phyloP scores from a whole-genome alignment of 1,140 invertebrate genomes.

The Lysiphlebus fabarum region DNA sequence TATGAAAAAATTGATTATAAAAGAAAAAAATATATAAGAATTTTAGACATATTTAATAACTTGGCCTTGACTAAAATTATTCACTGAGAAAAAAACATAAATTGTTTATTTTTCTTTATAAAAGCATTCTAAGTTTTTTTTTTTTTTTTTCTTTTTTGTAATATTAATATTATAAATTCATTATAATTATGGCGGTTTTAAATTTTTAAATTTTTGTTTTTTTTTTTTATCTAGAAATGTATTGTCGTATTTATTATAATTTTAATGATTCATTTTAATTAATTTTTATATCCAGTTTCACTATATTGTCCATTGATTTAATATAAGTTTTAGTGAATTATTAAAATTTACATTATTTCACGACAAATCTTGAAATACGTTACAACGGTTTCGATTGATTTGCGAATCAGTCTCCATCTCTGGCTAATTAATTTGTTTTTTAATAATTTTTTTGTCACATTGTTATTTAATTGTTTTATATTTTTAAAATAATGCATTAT shows the following conservation, averaged over 20 bases:
- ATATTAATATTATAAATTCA: too few species aligned
- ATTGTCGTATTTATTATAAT: slow-evolving; percentile 27
- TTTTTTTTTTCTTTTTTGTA: too few species aligned
- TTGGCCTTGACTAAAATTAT: too few species aligned
- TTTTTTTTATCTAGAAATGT: slow-evolving; percentile 15
- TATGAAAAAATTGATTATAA: too few species aligned
- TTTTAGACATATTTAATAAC: too few species aligned
- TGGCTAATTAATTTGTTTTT: slow-evolving; percentile 26
- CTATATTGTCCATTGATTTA: slow-evolving; percentile 24
- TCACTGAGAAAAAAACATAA: too few species aligned
- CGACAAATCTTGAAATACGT: slow-evolving; percentile 25
- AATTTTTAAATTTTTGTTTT: neutral
- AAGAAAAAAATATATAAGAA: too few species aligned
- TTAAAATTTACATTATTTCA: slow-evolving; percentile 29
- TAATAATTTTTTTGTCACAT: slow-evolving; percentile 13
- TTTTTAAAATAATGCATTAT: too few species aligned
- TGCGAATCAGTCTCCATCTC: slow-evolving; percentile 30
- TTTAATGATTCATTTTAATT: slow-evolving; percentile 12
- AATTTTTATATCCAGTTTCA: slow-evolving; percentile 12
- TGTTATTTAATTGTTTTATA: neutral
- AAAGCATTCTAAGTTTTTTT: too few species aligned
- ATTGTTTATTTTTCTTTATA: too few species aligned
- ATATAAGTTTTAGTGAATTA: slow-evolving; percentile 33
- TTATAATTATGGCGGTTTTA: too few species aligned
- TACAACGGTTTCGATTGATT: slow-evolving; percentile 27